Evolutionary conservation across 2,797 vertebrate species (phyloP).

Genomic region (Gallinago nigripennis): DNA sequence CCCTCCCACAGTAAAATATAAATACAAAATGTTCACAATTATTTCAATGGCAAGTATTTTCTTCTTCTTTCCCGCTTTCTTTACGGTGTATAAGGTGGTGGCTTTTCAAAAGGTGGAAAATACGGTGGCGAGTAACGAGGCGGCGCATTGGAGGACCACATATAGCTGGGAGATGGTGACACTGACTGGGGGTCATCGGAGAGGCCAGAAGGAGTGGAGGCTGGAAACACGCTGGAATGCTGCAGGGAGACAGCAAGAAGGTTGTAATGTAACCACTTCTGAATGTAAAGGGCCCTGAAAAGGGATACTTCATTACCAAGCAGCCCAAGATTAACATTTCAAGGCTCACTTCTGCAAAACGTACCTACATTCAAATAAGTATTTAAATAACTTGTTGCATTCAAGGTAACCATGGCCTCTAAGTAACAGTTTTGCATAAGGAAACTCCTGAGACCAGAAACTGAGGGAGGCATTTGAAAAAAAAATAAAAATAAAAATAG

Average conservation of each 20-base stretch:
- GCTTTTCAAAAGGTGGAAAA: slow-evolving; percentile 95
- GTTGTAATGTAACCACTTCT: neutral
- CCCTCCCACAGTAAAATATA: slow-evolving; percentile 69
- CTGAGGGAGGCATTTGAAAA: neutral
- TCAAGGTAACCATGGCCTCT: neutral
- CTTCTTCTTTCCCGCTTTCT: neutral
- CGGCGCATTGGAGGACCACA: slow-evolving; percentile 91
- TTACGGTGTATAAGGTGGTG: slow-evolving; percentile 95
- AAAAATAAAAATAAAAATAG: too few species aligned
- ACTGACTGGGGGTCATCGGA: slow-evolving; percentile 86
- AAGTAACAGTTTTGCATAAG: neutral
- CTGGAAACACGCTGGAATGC: slow-evolving; percentile 89
- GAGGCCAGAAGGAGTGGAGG: slow-evolving; percentile 85
- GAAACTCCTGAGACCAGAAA: neutral
- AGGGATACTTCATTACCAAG: rapidly evolving
- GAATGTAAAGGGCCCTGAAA: neutral
- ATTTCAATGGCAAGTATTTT: slow-evolving; percentile 32
- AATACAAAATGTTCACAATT: slow-evolving; percentile 72
- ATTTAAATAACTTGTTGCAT: neutral
- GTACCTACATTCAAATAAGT: rapidly evolving
- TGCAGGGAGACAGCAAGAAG: slow-evolving; percentile 68
- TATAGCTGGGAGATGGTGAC: slow-evolving; percentile 92
- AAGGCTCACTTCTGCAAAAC: neutral
- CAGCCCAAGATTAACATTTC: neutral
- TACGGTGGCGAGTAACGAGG: slow-evolving; percentile 95